Evolutionary conservation across 1,140 invertebrate genomes (phyloP), one percentile per base, ranked within the genome.

Genomic region (Tachypleus tridentatus): DNA sequence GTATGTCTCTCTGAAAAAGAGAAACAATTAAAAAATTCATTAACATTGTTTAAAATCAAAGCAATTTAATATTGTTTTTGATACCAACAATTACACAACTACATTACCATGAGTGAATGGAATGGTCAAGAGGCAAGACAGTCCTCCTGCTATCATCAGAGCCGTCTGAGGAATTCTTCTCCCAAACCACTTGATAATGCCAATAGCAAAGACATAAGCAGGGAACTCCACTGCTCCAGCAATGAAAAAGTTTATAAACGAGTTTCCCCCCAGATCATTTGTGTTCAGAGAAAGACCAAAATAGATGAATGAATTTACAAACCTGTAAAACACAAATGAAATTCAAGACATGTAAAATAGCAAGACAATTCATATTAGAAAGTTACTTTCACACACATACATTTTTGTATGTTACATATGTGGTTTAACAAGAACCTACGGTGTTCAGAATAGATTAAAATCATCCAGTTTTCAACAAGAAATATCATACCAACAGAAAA

Each of bases 261-360:
- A 81, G 73, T 88, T 86, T 4, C 87, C 87, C 11, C 83, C 86
- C 54, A 91, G 80, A 71, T 84, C 85, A 50, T 83, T 85, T 3
- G 87, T 85, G 71, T 87, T 88, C 81, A 88, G 86, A 0, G 88
- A 88, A 4, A 92, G 74, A 2, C 87, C 89, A 70, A 91, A 91
- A 74, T 91, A 91, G 5, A 88, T 84, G 57, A 86, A 83, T 61
- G 85, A 86, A 72, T 86, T 87, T 9, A 87, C 86, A 72, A 89
- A 90, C 87, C 85, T 87, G 70, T 10, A 78, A 77, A 7, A 8
- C 3, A 54, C 7, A 54, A 54, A 54, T 54, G 53, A 7, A n/a
- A n/a, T 54, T n/a, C 29, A 29, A 29, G 29, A 29, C 29, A 29
- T 29, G 29, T 29, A 29, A 29, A 29, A 29, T 29, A 29, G 29